Evolutionary conservation across 2,797 vertebrate genomes (phyloP), one percentile per base, ranked within the genome.

Genomic region (Acrossocheilus wenchowensis): DNA sequence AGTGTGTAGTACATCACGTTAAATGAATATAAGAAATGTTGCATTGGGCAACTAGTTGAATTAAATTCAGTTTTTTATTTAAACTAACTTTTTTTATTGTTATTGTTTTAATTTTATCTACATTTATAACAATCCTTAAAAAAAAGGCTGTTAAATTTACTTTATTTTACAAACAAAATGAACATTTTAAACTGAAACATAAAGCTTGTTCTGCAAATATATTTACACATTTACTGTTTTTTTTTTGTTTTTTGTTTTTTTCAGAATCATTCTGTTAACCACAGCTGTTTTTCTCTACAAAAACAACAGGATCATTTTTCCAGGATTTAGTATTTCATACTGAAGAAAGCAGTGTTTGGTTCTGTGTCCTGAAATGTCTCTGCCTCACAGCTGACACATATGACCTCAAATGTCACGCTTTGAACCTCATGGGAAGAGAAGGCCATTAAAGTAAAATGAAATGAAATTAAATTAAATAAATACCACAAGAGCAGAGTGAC

Each of bases 341-440:
- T 81, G 17, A 66, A 15, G 54, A 62, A 64, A 43, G 11, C 36
- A 60, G 2, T 6, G 7, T 21, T n/a, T 78, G 54, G 14, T 45
- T 34, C 43, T 21, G 68, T 71, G 36, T 71, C 78, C n/a, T 10
- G 43, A 80, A 80, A 66, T 80, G 11, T 68, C 78, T 50, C 30
- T 45, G 41, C 19, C 43, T 68, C 52, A 41, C 34, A 23, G 77
- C 54, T 3, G 6, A 4, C 39, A 45, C 26, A 14, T 23, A 11
- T 5, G 41, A 62, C 15, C 54, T 43, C 14, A 39, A 62, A 41
- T 43, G 36, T 60, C 77, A 15, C n/a, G 1, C 54, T 17, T 52
- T 15, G 36, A 79, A 41, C 10, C 77, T 26, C 26, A 36, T 19
- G n/a, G 9, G 60, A 21, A 50, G 15, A 69, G 0, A 48, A 30